Conservation (phyloP, 2,113 vertebrate species). For the Acanthisitta chloris region DNA sequence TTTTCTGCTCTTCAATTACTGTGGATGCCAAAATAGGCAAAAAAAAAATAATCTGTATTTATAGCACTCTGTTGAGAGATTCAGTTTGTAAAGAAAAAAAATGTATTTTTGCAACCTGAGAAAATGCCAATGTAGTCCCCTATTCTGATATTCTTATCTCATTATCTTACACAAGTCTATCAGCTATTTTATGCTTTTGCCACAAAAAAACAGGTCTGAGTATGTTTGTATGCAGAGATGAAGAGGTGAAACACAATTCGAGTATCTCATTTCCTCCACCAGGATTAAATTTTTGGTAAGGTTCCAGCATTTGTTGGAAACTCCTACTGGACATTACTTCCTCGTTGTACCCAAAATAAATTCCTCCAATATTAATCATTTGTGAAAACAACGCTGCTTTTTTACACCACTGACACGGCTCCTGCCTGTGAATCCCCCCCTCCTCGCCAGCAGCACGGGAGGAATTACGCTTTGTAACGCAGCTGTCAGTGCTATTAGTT, state of each 20-base stretch:
- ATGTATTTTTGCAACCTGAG: background rate
- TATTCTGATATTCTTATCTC: background rate
- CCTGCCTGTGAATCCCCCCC: background rate
- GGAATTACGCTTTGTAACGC: background rate
- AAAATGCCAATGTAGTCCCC: rapidly evolving
- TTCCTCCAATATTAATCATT: background rate
- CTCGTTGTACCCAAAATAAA: background rate
- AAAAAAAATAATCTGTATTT: background rate
- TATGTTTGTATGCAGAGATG: background rate
- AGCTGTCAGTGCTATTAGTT: background rate
- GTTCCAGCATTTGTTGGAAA: background rate
- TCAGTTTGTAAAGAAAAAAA: background rate
- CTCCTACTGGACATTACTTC: background rate
- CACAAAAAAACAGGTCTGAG: background rate
- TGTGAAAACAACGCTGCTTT: background rate
- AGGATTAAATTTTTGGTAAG: background rate
- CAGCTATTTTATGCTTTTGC: background rate
- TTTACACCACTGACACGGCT: background rate
- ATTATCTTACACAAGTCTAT: background rate
- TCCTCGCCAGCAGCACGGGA: background rate
- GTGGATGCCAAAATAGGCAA: background rate
- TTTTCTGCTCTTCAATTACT: background rate
- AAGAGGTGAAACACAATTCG: background rate
- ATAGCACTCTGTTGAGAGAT: background rate
- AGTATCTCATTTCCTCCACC: background rate